Conservation (phyloP, 2,888 invertebrate genomes). For the Metellina segmentata region DNA sequence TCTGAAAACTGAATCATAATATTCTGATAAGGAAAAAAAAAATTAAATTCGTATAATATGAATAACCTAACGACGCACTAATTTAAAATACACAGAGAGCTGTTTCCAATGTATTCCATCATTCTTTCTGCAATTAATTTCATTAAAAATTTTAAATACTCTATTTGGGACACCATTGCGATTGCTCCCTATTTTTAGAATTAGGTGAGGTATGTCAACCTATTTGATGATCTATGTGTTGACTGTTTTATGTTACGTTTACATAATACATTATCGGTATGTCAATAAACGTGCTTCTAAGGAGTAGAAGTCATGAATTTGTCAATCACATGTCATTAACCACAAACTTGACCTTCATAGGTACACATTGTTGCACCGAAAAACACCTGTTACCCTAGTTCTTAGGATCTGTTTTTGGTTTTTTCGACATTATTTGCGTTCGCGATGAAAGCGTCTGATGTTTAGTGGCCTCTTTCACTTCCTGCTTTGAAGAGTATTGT, state of each 20-base stretch:
- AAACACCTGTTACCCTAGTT: constrained; percentile 41
- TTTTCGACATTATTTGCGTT: neutral
- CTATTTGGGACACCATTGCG: constrained; percentile 2
- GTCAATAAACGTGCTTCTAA: too few species aligned
- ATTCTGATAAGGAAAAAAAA: too few species aligned
- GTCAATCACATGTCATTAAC: constrained; percentile 42
- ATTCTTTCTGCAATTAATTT: too few species aligned
- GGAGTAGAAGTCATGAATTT: too few species aligned
- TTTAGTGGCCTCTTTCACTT: constrained; percentile 3
- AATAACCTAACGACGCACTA: too few species aligned
- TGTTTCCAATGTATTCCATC: too few species aligned
- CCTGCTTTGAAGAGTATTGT: constrained; percentile 17
- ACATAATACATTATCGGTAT: too few species aligned
- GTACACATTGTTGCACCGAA: constrained; percentile 22
- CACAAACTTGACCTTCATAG: constrained; percentile 43
- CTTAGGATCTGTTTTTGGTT: constrained; percentile 8
- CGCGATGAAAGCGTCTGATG: constrained; percentile 11
- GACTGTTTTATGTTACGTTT: too few species aligned
- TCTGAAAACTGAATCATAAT: too few species aligned
- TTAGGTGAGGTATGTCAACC: neutral
- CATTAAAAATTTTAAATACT: too few species aligned
- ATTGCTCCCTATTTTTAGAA: neutral
- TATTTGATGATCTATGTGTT: neutral
- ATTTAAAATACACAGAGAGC: too few species aligned
- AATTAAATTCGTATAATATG: too few species aligned